Evolutionary conservation across 2,888 invertebrate genomes (phyloP).

Genomic region (Neoaliturus tenellus): DNA sequence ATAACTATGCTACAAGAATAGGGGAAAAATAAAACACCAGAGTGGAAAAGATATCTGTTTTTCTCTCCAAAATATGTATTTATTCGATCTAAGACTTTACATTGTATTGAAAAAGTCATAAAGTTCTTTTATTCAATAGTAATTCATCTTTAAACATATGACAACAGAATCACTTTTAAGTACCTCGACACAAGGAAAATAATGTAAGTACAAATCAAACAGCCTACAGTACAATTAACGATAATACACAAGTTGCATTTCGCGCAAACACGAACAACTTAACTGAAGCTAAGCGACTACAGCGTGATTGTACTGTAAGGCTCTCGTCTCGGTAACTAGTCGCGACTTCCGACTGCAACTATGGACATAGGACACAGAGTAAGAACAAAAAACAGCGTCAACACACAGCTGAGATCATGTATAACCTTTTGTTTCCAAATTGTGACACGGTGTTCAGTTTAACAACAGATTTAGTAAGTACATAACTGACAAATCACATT

Average conservation of each 20-base stretch:
- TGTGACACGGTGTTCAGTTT: neutral
- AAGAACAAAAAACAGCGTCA: neutral
- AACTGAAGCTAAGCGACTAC: slow-evolving; percentile 42
- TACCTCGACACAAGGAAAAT: slow-evolving; percentile 60
- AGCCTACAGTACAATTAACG: slow-evolving; percentile 59
- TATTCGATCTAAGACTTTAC: slow-evolving; percentile 65
- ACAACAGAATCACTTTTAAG: slow-evolving; percentile 58
- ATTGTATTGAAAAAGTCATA: slow-evolving; percentile 63
- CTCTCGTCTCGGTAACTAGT: slow-evolving; percentile 21
- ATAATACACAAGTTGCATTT: slow-evolving; percentile 49
- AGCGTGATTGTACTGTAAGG: slow-evolving; percentile 49
- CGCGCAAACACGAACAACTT: slow-evolving; percentile 13
- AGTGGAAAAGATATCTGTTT: slow-evolving; percentile 29
- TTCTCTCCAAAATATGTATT: slow-evolving; percentile 64
- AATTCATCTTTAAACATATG: slow-evolving; percentile 58
- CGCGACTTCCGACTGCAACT: slow-evolving; percentile 30
- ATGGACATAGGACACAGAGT: slow-evolving; percentile 26
- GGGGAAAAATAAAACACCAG: slow-evolving; percentile 32
- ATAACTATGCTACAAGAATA: no score
- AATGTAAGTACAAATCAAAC: slow-evolving; percentile 56
- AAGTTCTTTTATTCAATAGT: slow-evolving; percentile 58
- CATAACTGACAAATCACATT: neutral
- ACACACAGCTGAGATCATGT: slow-evolving; percentile 33
- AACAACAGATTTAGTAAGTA: neutral
- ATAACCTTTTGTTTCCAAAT: slow-evolving; percentile 27